Evolutionary conservation across 23 tunicate species (phyloP), one percentile per base, ranked within the genome.

Genomic region (Trididemnum clinides): DNA sequence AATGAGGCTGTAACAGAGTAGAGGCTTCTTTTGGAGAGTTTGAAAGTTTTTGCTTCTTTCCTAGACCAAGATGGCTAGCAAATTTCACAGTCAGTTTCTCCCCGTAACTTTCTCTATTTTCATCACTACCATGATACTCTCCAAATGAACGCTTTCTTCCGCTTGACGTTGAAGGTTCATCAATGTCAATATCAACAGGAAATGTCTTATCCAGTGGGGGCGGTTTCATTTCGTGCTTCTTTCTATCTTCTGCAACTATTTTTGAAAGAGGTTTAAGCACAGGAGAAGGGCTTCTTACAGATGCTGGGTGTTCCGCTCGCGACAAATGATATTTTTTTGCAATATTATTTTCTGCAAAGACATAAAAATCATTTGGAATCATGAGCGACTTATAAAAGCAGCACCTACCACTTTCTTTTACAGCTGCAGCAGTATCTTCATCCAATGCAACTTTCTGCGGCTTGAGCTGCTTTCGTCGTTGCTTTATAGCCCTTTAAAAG

Each of bases 401-500:
- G n/a, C n/a, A n/a, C n/a, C n/a, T n/a, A n/a, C n/a, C n/a, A n/a
- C n/a, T n/a, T n/a, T n/a, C n/a, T n/a, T n/a, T n/a, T n/a, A n/a
- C n/a, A n/a, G n/a, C n/a, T n/a, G 12, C 54, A 15, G 54, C 10
- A 7, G 54, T 28, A 19, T 59, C 25, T 3, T 59, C 66, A n/a
- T n/a, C 37, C 6, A 66, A 29, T 10, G 30, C 75, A 6, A 78
- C 64, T 78, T 78, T 78, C 37, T 78, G 83, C 2, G 83, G 83
- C 30, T 78, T 78, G 20, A 54, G 66, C 30, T 78, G 83, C 28
- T 78, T 78, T 54, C 83, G 26, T 10, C 83, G 83, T 54, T 51
- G 83, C 66, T 78, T 78, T 22, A 38, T 20, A 37, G 80, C 75
- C n/a, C 75, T 66, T 7, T 44, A 44, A 44, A 44, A 44, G 10